These are phyloP conservation scores for Syndactyla subalaris DNA, from an alignment of 2,797 vertebrate genomes.

Conservation along the genomic window DNA sequence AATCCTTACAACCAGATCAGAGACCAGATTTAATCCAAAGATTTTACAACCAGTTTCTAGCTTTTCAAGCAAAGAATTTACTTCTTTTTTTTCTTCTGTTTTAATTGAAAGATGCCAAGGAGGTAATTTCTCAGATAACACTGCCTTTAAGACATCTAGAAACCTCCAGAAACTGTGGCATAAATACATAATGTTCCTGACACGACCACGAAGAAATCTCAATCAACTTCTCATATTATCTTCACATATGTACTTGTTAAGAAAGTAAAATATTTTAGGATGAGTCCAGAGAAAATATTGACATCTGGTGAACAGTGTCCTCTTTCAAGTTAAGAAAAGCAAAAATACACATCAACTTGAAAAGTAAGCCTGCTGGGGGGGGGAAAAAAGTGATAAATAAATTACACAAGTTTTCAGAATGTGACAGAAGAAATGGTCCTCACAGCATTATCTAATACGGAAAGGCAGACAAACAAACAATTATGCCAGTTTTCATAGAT, in stretches of 20 bases:
- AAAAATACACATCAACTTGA: background rate
- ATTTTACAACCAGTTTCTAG: background rate
- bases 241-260: background rate
- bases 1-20: background rate
- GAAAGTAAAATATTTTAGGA: background rate
- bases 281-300: background rate
- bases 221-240: background rate
- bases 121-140: background rate
- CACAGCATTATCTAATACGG: background rate
- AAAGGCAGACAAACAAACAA: constrained; percentile 4
- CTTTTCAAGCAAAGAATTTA: background rate
- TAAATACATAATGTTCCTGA: background rate
- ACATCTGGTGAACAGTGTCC: background rate
- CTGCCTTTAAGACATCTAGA: background rate
- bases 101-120: background rate
- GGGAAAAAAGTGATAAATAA: background rate
- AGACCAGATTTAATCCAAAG: background rate
- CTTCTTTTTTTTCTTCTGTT: background rate
- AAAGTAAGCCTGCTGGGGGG: background rate
- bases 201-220: background rate
- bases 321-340: background rate
- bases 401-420: background rate
- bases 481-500: background rate
- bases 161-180: background rate
- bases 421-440: background rate